phyloP scores from a whole-genome alignment of 2,113 vertebrate genomes.

The Seriola aureovittata region DNA sequence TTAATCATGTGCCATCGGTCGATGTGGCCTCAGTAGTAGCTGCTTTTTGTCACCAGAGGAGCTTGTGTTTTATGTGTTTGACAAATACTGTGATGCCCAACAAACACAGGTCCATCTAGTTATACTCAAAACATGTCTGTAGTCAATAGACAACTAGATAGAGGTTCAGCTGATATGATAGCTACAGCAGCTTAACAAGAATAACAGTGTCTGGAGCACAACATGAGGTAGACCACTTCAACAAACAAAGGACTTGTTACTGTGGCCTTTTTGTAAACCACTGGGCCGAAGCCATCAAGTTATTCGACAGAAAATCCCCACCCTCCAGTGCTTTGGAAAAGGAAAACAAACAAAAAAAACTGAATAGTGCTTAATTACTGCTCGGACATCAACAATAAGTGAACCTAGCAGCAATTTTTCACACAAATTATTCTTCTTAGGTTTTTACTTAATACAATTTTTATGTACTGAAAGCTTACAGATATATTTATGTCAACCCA shows the following conservation, averaged over 20 bases:
- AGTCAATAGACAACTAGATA: neutral
- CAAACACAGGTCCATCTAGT: neutral
- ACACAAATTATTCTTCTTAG: conserved; percentile 27
- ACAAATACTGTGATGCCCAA: neutral
- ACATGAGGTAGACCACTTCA: conserved; percentile 70
- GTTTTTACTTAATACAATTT: conserved; percentile 30
- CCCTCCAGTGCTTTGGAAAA: conserved; percentile 58
- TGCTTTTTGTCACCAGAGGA: conserved; percentile 8
- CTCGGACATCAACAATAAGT: conserved; percentile 13
- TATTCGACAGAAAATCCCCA: conserved; percentile 32
- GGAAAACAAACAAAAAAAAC: neutral
- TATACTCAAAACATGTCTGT: conserved; percentile 8
- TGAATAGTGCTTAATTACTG: conserved; percentile 37
- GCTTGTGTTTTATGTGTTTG: neutral
- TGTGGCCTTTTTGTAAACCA: conserved; percentile 48
- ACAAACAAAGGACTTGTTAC: conserved; percentile 27
- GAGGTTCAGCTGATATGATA: conserved; percentile 36
- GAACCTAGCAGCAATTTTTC: conserved; percentile 47
- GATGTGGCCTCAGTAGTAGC: conserved; percentile 1
- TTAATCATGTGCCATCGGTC: neutral
- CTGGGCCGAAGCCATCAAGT: conserved; percentile 37
- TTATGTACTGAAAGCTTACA: conserved; percentile 22
- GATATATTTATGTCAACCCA: conserved; percentile 2
- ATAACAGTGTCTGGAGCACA: conserved; percentile 42
- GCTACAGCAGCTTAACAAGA: conserved; percentile 61